Base-by-base conservation (phyloP, 2,888 invertebrate genomes). In the Heliconius aoede region DNA sequence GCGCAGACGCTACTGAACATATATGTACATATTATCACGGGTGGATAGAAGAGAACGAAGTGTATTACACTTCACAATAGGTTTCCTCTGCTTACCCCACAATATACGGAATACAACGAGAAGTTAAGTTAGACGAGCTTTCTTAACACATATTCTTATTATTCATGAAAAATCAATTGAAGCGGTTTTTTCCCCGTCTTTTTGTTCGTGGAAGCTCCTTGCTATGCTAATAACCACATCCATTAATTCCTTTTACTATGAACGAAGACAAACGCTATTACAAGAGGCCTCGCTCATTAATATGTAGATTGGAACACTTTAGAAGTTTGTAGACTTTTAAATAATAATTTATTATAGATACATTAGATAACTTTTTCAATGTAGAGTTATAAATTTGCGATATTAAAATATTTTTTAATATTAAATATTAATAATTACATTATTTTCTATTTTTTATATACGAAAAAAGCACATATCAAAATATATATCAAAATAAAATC, bases 181-280 rank as follows among this genome's bases (percentile, higher is more conserved):
- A 71, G 51, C 30, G 18, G 24, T 24, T 75, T 62, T 62, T 51
- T 46, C 60, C 32, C 4, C 21, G 30, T 3, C 32, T 24, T 62
- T 58, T 65, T 62, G 73, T 74, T 74, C 74, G 61, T 71, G 58
- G 65, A 65, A 71, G 65, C 32, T 68, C 72, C 69, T 76, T 61
- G 74, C 76, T 78, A 80, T 80, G 79, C 78, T 78, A 80, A 80
- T 78, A 72, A 46, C 30, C n/a, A 60, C 65, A 74, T 74, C 72
- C 73, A 78, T 80, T 76, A 74, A 74, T 78, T 76, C 76, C 74
- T 69, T 64, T 64, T 71, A 51, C 51, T 64, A 62, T 76, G 74
- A 80, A 76, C 74, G 73, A 65, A 78, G 61, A 69, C 64, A 69
- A 78, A 64, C 77, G 74, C 65, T 68, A 51, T 74, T 77, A 76